phyloP scores from a whole-genome alignment of 1,140 invertebrate species.

The Homalodisca vitripennis region DNA sequence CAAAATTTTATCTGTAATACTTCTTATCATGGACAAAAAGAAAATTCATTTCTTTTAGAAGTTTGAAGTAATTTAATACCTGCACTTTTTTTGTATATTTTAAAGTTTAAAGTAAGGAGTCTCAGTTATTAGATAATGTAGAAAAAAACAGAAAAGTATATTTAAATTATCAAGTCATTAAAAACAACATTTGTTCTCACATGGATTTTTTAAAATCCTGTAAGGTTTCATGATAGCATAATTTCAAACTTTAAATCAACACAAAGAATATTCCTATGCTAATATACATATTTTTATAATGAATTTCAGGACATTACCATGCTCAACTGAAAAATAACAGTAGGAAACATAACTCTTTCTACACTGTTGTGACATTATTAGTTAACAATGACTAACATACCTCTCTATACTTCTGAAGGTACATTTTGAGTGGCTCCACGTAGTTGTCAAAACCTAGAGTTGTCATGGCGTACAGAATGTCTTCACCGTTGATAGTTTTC shows the following conservation, averaged over 20 bases:
- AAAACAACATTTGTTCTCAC: too few species aligned
- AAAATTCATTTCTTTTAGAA: too few species aligned
- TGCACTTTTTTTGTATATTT: too few species aligned
- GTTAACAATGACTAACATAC: slow-evolving; percentile 46
- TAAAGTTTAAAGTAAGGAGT: too few species aligned
- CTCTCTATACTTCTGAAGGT: slow-evolving; percentile 96
- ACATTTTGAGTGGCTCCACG: slow-evolving; percentile 94
- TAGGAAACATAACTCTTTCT: neutral
- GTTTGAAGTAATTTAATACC: too few species aligned
- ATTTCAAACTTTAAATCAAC: neutral
- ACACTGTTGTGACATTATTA: neutral
- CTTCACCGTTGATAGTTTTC: slow-evolving; percentile 99
- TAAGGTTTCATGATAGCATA: neutral
- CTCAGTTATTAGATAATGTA: too few species aligned
- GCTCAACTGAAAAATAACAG: neutral
- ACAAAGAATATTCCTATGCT: neutral
- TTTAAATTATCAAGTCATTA: too few species aligned
- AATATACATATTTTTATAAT: neutral
- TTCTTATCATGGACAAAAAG: too few species aligned
- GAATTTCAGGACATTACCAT: neutral
- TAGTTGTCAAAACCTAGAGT: slow-evolving; percentile 98
- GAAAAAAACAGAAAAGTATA: too few species aligned
- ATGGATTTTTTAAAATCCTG: too few species aligned
- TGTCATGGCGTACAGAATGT: slow-evolving; percentile 96
- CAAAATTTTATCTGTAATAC: too few species aligned